Conservation (phyloP, 2,888 invertebrate species). For the Coelopa pilipes region DNA sequence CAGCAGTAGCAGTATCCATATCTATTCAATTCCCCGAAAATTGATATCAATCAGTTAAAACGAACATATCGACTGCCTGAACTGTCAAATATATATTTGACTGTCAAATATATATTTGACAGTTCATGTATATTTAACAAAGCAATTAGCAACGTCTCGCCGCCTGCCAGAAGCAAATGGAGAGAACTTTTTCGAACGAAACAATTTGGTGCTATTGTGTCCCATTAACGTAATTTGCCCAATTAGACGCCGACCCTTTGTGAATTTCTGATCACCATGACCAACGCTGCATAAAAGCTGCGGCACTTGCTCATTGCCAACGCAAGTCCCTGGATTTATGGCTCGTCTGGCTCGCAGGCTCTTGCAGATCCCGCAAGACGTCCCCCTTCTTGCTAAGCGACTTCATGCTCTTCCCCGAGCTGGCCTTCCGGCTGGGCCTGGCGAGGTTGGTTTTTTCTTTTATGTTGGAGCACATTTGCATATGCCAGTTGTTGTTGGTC, state of each 20-base stretch:
- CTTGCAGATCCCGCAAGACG: constrained; percentile 14
- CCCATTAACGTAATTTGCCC: constrained; percentile 15
- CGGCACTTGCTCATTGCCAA: background rate
- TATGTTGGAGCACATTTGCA: constrained; percentile 47
- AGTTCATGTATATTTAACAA: too few relatives aligned
- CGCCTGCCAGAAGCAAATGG: too few relatives aligned
- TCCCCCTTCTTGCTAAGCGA: constrained; percentile 43
- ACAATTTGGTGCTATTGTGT: too few relatives aligned
- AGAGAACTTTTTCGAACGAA: too few relatives aligned
- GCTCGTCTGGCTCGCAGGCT: background rate
- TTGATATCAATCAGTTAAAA: too few relatives aligned
- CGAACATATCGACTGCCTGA: too few relatives aligned
- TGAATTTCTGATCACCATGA: constrained; percentile 14
- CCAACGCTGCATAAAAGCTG: background rate
- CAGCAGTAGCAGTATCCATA: too few relatives aligned
- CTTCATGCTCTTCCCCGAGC: constrained; percentile 56
- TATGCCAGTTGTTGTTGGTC: too few relatives aligned
- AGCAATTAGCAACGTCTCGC: too few relatives aligned
- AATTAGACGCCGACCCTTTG: constrained; percentile 23
- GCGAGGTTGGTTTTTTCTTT: constrained; percentile 49
- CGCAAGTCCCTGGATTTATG: background rate
- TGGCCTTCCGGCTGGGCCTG: constrained; percentile 49
- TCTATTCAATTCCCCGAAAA: too few relatives aligned
- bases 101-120: too few relatives aligned
- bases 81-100: too few relatives aligned